Conservation (phyloP, 1,140 invertebrate species). For the Eueides isabella region DNA sequence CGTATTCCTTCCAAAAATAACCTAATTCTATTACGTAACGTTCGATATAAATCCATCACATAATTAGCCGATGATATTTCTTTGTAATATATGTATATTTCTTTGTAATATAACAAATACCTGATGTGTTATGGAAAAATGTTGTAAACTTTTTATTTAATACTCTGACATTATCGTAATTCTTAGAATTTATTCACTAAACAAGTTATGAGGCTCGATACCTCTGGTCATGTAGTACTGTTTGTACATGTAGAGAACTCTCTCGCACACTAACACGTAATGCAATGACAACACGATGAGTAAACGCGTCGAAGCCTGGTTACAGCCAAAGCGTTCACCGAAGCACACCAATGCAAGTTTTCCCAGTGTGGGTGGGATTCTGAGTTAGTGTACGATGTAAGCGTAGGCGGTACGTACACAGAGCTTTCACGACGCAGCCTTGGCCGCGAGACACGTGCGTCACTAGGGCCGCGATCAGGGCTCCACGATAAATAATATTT, state of each 20-base stretch:
- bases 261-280: not conserved
- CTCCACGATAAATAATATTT: slow-evolving; percentile 27
- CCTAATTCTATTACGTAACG: no score
- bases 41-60: not conserved
- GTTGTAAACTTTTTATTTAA: slow-evolving; percentile 42
- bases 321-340: slow-evolving; percentile 33
- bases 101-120: not conserved
- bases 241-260: slow-evolving; percentile 24
- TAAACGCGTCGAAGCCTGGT: slow-evolving; percentile 51
- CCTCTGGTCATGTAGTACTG: slow-evolving; percentile 44
- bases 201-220: slow-evolving; percentile 67
- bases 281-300: slow-evolving; percentile 47
- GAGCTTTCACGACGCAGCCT: slow-evolving; percentile 79
- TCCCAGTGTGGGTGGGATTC: slow-evolving; percentile 43
- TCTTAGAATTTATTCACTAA: slow-evolving; percentile 74
- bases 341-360: slow-evolving; percentile 32
- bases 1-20: not conserved
- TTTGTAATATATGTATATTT: not conserved
- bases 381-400: slow-evolving; percentile 43
- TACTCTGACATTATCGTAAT: slow-evolving; percentile 59
- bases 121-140: slow-evolving; percentile 36
- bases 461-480: slow-evolving; percentile 58
- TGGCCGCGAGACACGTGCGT: slow-evolving; percentile 79
- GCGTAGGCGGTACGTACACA: slow-evolving; percentile 67
- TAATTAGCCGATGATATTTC: not conserved